Percentiles rank a stretch among this genome's conserved stretches.
Evolutionary conservation across 2,113 vertebrate genomes (phyloP).

Genomic region (Thomomys bottae): DNA sequence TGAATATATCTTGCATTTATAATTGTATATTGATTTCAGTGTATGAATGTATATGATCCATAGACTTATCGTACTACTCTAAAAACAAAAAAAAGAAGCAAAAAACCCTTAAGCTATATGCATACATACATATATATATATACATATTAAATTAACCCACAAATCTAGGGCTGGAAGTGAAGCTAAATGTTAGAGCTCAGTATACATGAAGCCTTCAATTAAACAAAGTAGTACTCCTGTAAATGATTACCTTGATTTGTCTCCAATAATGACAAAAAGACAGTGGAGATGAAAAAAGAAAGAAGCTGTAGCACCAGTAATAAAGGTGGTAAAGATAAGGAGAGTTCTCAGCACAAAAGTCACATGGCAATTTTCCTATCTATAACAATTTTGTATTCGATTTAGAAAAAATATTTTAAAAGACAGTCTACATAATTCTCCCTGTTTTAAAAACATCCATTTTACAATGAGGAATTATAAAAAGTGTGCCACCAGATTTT

Average conservation of each 20-base stretch:
- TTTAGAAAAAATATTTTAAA: neutral
- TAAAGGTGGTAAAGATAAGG: neutral
- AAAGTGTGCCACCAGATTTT: neutral
- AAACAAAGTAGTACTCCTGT: neutral
- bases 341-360: neutral
- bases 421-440: neutral
- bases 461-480: neutral
- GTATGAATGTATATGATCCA: too few relatives aligned
- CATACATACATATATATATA: too few relatives aligned
- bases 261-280: neutral
- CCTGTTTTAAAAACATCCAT: neutral
- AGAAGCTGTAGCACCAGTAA: neutral
- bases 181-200: too few relatives aligned
- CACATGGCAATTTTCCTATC: neutral
- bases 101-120: too few relatives aligned
- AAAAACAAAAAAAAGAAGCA: too few relatives aligned
- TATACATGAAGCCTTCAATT: neutral
- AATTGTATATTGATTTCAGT: too few relatives aligned
- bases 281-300: neutral
- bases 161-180: too few relatives aligned
- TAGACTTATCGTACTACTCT: too few relatives aligned
- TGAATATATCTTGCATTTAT: too few relatives aligned
- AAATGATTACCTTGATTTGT: neutral
- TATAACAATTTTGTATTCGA: neutral
- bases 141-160: too few relatives aligned